Conservation (phyloP, 2,113 vertebrate species). For the Mellivora capensis region DNA sequence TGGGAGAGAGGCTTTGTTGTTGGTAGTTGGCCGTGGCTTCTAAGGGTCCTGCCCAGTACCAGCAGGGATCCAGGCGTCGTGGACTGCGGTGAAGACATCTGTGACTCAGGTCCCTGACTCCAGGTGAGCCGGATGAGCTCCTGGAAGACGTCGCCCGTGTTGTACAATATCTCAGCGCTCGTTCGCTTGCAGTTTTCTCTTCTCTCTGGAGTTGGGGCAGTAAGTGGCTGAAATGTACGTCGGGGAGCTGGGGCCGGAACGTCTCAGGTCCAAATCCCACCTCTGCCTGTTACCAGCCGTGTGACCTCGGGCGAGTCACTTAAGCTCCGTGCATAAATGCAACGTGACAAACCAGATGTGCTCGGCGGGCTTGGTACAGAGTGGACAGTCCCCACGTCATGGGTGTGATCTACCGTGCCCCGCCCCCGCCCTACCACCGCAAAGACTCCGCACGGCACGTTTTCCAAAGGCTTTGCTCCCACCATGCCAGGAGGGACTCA, state of each 20-base stretch:
- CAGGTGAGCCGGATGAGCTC: neutral
- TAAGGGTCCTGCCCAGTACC: neutral
- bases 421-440: neutral
- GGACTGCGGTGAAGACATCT: neutral
- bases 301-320: neutral
- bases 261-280: neutral
- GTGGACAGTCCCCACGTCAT: fast-evolving
- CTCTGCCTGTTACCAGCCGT: neutral
- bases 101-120: neutral
- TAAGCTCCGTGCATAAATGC: neutral
- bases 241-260: neutral
- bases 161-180: fast-evolving
- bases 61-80: fast-evolving
- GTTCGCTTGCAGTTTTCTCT: neutral
- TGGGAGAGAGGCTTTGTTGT: fast-evolving
- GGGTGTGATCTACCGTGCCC: fast-evolving
- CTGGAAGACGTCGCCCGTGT: neutral
- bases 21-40: neutral
- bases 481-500: fast-evolving
- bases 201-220: neutral
- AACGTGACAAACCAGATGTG: neutral
- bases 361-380: neutral
- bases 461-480: neutral
- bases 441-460: fast-evolving
- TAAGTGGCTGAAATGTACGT: fast-evolving